These are phyloP conservation scores for Oreotrochilus melanogaster DNA, from an alignment of 2,113 vertebrate species.

Conservation along the genomic window DNA sequence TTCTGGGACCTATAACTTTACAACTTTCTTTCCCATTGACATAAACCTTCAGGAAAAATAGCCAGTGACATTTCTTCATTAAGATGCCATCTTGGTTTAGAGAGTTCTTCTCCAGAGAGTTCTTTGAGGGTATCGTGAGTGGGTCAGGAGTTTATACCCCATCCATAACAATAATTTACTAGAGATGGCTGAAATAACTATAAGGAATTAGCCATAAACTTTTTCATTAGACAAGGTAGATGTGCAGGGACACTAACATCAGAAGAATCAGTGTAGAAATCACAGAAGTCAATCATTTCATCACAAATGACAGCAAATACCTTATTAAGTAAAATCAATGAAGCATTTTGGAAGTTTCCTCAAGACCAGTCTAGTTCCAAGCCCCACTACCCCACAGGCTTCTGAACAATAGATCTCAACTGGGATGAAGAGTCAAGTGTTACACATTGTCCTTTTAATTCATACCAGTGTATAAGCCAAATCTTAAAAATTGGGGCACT, in stretches of 20 bases:
- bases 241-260: not conserved
- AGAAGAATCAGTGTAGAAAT: not conserved
- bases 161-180: not conserved
- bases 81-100: not conserved
- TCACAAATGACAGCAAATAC: not conserved
- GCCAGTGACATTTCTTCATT: not conserved
- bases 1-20: not conserved
- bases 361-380: not conserved
- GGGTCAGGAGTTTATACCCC: not conserved
- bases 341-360: not conserved
- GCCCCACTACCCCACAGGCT: not conserved
- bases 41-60: not conserved
- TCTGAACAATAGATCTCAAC: not conserved
- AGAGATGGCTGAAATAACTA: not conserved
- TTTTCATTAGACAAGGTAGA: not conserved
- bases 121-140: not conserved
- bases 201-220: not conserved
- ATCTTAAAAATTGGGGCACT: rapidly evolving
- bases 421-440: not conserved
- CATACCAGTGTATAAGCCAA: not conserved
- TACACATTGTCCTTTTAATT: not conserved
- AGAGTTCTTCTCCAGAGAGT: not conserved
- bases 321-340: not conserved
- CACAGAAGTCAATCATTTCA: not conserved
- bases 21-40: not conserved